Percentiles rank a stretch among this genome's conserved stretches.
Conservation (phyloP, 2,797 vertebrate genomes). For the Spinus olivaceus region DNA sequence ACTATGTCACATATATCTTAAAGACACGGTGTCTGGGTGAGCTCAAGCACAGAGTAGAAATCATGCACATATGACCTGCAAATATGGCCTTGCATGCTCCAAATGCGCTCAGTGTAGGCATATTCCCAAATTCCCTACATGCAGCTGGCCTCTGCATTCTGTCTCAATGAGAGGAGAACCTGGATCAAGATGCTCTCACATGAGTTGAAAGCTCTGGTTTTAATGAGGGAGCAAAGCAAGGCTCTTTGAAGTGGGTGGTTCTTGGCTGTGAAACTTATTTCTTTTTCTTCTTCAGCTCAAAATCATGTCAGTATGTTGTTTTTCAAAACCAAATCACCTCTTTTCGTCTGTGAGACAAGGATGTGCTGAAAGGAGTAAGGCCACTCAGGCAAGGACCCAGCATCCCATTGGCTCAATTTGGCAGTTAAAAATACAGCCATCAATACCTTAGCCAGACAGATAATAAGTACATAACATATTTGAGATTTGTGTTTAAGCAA, state of each 20-base stretch:
- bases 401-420: not conserved
- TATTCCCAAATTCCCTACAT: not conserved
- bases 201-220: not conserved
- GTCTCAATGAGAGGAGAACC: fast-evolving
- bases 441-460: not conserved
- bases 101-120: no score
- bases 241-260: not conserved
- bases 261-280: not conserved
- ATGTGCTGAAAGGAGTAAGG: not conserved
- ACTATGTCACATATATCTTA: not conserved
- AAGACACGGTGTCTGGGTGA: not conserved
- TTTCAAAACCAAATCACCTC: not conserved
- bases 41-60: not conserved
- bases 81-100: not conserved
- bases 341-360: not conserved
- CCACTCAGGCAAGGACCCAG: not conserved
- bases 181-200: not conserved
- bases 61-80: not conserved
- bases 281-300: not conserved
- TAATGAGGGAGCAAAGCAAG: not conserved
- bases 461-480: not conserved
- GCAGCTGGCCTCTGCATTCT: not conserved
- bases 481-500: not conserved
- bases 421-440: not conserved
- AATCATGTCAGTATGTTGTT: not conserved